A percentile compares a stretch with the other conserved stretches of the same genome.
Evolutionary conservation across 2,113 vertebrate genomes (phyloP).

Genomic region (Camelus bactrianus): DNA sequence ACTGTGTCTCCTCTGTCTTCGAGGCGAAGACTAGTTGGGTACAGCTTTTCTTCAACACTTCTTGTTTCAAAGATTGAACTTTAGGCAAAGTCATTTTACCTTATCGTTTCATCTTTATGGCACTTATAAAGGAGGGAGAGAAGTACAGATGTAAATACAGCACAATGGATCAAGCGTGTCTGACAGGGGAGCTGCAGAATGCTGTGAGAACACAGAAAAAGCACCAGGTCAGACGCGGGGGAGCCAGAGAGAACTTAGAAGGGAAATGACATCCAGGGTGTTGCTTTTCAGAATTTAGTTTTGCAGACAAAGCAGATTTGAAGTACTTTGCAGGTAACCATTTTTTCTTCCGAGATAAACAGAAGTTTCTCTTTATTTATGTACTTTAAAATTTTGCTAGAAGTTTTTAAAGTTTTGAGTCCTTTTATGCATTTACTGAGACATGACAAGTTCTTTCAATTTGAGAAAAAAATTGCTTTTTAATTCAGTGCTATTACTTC

Average conservation of each 20-base stretch:
- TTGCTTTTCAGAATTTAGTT: neutral
- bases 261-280: neutral
- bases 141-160: neutral
- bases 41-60: neutral
- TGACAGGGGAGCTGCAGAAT: neutral
- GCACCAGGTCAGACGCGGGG: neutral
- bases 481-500: neutral
- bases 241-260: neutral
- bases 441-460: neutral
- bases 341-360: neutral
- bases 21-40: neutral
- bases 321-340: neutral
- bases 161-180: neutral
- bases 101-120: neutral
- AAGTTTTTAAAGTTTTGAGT: neutral
- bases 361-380: neutral
- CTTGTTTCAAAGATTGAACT: conserved; percentile 31
- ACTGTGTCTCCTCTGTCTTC: neutral
- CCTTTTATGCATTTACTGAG: neutral
- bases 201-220: neutral
- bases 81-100: neutral
- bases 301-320: neutral
- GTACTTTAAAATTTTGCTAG: neutral
- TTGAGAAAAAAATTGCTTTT: neutral
- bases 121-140: neutral